phyloP scores from a whole-genome alignment of 1,140 invertebrate species.

The Drosophila murphyi region DNA sequence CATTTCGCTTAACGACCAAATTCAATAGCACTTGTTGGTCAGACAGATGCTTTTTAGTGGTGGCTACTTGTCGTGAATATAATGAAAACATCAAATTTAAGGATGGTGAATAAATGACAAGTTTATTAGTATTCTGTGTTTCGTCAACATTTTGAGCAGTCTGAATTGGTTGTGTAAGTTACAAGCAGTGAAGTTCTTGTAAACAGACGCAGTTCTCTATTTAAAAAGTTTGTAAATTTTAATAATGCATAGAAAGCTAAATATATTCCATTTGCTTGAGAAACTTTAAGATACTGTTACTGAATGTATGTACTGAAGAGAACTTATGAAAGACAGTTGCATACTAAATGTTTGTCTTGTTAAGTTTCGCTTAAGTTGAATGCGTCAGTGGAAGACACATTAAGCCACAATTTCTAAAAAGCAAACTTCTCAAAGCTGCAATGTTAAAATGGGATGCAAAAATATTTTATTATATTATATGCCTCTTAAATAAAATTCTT shows the following conservation, averaged over 20 bases:
- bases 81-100: conserved; percentile 32
- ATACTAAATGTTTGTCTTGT: background rate
- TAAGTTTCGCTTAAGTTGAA: too few relatives aligned
- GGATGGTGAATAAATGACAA: conserved; percentile 33
- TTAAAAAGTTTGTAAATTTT: background rate
- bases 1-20: conserved; percentile 43
- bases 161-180: background rate
- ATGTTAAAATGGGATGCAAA: too few relatives aligned
- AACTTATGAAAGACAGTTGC: background rate
- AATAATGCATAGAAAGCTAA: background rate
- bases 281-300: background rate
- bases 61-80: background rate
- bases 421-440: too few relatives aligned
- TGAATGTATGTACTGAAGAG: background rate
- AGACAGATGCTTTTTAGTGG: conserved; percentile 11
- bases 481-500: too few relatives aligned
- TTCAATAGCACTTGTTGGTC: conserved; percentile 64
- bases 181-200: background rate
- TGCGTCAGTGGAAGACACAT: too few relatives aligned
- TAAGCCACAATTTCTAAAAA: too few relatives aligned
- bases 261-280: background rate
- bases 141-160: conserved; percentile 11
- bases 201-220: background rate
- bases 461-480: too few relatives aligned
- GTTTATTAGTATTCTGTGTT: conserved; percentile 33